Evolutionary conservation across 2,888 invertebrate species (phyloP).

Genomic region (Heliconius ismenius): DNA sequence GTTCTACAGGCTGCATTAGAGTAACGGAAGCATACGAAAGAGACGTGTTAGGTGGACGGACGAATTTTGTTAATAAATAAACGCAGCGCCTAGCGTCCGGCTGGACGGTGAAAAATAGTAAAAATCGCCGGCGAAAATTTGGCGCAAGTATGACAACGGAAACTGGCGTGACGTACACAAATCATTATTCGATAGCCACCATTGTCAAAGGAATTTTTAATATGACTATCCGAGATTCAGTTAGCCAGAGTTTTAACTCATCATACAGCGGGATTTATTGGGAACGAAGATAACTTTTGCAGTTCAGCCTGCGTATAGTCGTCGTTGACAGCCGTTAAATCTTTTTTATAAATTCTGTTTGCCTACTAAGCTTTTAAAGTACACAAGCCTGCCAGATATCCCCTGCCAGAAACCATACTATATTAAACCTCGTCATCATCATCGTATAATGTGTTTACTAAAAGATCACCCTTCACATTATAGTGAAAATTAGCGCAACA

Average conservation of each 20-base stretch:
- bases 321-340: conserved; percentile 56
- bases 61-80: conserved; percentile 82
- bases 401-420: not conserved
- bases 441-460: not conserved
- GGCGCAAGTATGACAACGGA: conserved; percentile 77
- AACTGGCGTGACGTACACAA: conserved; percentile 70
- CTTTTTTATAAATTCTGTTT: conserved; percentile 62
- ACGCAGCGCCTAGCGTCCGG: conserved; percentile 72
- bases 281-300: conserved; percentile 56
- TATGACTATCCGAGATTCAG: conserved; percentile 69
- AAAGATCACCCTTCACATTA: conserved; percentile 27
- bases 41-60: conserved; percentile 70
- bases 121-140: conserved; percentile 71
- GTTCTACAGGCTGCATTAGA: conserved; percentile 52
- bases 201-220: conserved; percentile 79
- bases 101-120: conserved; percentile 67
- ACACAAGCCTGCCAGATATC: not conserved
- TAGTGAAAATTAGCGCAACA: conserved; percentile 34
- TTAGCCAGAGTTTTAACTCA: conserved; percentile 60
- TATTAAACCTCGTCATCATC: no score
- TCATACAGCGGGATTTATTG: conserved; percentile 52
- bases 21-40: conserved; percentile 43
- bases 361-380: conserved; percentile 33
- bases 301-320: conserved; percentile 51
- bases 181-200: conserved; percentile 74